Base-by-base conservation (phyloP, 64 coral and sea anemone genomes). In the Pocillopora damicornis region DNA sequence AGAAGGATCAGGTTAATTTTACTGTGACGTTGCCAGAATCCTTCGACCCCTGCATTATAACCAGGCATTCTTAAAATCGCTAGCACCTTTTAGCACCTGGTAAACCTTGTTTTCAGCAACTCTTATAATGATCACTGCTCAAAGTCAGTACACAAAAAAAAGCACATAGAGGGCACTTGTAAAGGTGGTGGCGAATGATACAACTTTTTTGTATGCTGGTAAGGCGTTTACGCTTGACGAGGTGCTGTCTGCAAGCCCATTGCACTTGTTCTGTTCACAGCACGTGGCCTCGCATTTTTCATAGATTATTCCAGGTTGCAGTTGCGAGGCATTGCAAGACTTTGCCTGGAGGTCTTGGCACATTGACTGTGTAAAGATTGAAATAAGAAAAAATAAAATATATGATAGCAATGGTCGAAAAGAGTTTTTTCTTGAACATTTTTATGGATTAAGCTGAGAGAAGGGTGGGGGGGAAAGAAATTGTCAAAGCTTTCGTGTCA, bases 231-330 rank as follows among this genome's bases (percentile, higher is more conserved):
- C 30, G 30, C 30, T 30, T 30, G 30, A 30, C 30, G 30, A 30
- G 30, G 30, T 30, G 30, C 30, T 30, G 30, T 30, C 30, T 30
- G 5, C 14, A 20, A 18, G 36, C 5, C 35, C 34, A 15, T 76
- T 76, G 11, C 75, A 76, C 75, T 51, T 76, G 75, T 77, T 42
- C 56, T 77, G 37, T 18, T 15, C 16, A 22, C 75, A 77, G 75
- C 75, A 77, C 7, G 16, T 77, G 75, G 11, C 7, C 15, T 56
- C 15, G 35, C 75, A 77, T 11, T 58, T 77, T 1, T 22, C 18
- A 5, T 22, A 20, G 42, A 37, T 77, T 9, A 77, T 57, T 22
- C 75, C 37, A 1, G 18, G 15, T 37, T 16, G 0, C 12, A 15
- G 15, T 45, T 11, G 38, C 15, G n/a, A 20, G n/a, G 22, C 18